phyloP scores from a whole-genome alignment of 2,113 vertebrate genomes.

The Pipa parva region DNA sequence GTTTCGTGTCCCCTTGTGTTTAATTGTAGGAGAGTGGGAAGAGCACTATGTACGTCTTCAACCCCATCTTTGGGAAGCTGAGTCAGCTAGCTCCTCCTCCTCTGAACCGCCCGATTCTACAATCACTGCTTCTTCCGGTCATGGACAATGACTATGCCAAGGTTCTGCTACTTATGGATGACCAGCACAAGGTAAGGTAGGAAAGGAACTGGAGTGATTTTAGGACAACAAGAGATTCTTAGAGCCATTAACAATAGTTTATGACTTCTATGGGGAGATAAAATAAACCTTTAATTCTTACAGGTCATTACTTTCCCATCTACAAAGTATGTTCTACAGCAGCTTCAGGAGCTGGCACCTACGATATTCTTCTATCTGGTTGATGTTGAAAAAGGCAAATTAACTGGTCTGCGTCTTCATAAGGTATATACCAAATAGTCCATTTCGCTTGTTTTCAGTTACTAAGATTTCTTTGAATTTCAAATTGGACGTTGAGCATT shows the following conservation, averaged over 20 bases:
- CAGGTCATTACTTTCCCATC: slow-evolving; percentile 91
- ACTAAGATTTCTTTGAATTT: no score
- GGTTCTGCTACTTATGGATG: slow-evolving; percentile 84
- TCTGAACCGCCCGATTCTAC: slow-evolving; percentile 78
- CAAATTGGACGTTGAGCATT: no score
- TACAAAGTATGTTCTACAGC: slow-evolving; percentile 85
- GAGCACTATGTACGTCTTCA: slow-evolving; percentile 87
- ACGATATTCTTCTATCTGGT: slow-evolving; percentile 89
- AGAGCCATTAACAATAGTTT: no score
- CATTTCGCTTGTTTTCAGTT: not conserved
- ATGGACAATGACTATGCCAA: slow-evolving; percentile 97
- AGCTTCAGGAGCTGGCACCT: slow-evolving; percentile 83
- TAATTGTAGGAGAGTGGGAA: slow-evolving; percentile 74
- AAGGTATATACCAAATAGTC: slow-evolving; percentile 74
- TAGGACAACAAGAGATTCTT: no score
- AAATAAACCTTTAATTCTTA: slow-evolving; percentile 5
- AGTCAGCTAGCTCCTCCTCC: slow-evolving; percentile 82
- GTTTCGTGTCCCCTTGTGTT: not conserved
- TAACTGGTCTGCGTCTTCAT: slow-evolving; percentile 83
- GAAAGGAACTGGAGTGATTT: rapidly evolving
- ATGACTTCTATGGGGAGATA: not conserved
- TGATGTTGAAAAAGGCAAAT: slow-evolving; percentile 75
- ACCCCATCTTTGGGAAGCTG: slow-evolving; percentile 93
- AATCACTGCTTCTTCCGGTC: slow-evolving; percentile 84
- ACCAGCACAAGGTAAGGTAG: slow-evolving; percentile 83